Conservation (phyloP, 2,113 vertebrate species). For the Orycteropus afer region DNA sequence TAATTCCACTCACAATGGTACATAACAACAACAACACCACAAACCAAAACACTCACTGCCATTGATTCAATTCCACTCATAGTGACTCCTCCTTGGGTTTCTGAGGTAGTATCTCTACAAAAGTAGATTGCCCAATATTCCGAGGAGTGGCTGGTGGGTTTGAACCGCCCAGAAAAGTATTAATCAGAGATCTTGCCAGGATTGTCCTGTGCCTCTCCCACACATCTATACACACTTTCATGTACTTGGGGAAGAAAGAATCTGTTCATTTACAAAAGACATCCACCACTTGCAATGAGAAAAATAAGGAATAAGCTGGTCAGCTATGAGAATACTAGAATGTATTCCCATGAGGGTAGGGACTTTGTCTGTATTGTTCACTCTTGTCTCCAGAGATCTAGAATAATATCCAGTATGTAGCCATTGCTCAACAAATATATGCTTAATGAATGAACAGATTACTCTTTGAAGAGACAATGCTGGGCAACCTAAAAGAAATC, state of each 20-base stretch:
- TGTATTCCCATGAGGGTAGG: neutral
- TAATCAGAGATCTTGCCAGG: conserved; percentile 18
- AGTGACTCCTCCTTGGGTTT: no score
- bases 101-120: no score
- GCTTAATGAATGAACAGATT: neutral
- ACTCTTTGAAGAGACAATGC: conserved; percentile 50
- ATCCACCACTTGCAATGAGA: neutral
- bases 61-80: no score
- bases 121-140: no score
- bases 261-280: neutral
- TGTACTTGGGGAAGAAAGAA: neutral
- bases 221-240: neutral
- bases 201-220: neutral
- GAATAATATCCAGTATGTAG: neutral
- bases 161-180: neutral
- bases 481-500: conserved; percentile 1
- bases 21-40: no score
- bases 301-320: neutral
- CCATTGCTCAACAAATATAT: neutral
- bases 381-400: conserved; percentile 11
- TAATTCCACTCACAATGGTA: no score
- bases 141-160: no score
- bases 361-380: neutral
- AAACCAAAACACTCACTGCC: no score
- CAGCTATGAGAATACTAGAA: neutral